Percentiles rank a stretch among this genome's conserved stretches.
Evolutionary conservation across 1,140 invertebrate species (phyloP).

Genomic region (Bombus sylvicola): DNA sequence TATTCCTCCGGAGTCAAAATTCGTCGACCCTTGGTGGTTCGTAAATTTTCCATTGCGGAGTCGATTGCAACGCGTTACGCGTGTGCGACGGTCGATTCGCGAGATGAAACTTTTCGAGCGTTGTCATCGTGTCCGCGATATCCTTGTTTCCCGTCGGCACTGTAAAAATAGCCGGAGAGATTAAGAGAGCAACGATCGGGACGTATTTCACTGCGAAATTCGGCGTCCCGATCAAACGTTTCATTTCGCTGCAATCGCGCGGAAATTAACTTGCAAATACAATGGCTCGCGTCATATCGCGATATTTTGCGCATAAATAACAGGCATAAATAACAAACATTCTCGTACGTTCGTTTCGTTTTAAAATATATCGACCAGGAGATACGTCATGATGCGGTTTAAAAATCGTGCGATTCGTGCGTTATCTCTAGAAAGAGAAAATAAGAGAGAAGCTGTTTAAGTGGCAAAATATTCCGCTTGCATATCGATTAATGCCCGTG

Average conservation of each 20-base stretch:
- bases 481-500: too few relatives aligned
- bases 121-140: background rate
- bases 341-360: background rate
- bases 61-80: background rate
- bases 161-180: background rate
- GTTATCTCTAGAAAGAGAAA: background rate
- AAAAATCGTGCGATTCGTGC: background rate
- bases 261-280: background rate
- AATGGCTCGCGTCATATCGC: background rate
- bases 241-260: background rate
- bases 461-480: too few relatives aligned
- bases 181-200: background rate
- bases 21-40: background rate
- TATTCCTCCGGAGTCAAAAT: background rate
- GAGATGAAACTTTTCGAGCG: background rate
- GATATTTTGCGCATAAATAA: background rate
- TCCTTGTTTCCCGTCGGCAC: background rate
- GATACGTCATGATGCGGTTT: background rate
- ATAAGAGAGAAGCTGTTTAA: background rate
- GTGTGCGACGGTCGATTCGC: background rate
- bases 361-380: background rate
- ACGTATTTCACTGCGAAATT: background rate
- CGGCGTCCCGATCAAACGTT: background rate
- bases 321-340: background rate
- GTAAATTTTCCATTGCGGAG: constrained; percentile 36